Conservation (phyloP, 2,888 invertebrate genomes). For the Melikaiella ostensackeni region DNA sequence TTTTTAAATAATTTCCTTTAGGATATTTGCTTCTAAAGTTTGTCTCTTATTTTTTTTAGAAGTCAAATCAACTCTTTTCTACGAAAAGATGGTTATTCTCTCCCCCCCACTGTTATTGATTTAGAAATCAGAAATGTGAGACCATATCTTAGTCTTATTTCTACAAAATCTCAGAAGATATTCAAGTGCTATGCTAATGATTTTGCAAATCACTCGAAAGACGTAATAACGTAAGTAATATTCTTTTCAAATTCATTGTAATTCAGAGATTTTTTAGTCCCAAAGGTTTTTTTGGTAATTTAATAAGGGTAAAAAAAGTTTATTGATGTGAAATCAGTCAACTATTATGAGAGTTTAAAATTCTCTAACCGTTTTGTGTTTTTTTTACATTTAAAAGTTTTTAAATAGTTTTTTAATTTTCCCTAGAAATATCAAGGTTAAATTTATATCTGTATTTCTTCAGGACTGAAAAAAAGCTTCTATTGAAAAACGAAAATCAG, state of each 20-base stretch:
- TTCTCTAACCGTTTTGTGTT: too few relatives aligned
- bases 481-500: conserved; percentile 18
- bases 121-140: conserved; percentile 10
- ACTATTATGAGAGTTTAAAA: too few relatives aligned
- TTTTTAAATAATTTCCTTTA: background rate
- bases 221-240: background rate
- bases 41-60: background rate
- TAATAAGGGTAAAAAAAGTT: background rate
- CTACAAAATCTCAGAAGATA: conserved; percentile 3
- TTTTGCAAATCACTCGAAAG: background rate
- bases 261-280: too few relatives aligned
- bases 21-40: background rate
- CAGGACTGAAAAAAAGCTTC: background rate
- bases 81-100: conserved; percentile 5
- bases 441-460: background rate
- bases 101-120: conserved; percentile 4
- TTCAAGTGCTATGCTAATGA: conserved; percentile 16
- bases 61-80: background rate
- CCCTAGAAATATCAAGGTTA: background rate
- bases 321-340: too few relatives aligned
- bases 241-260: too few relatives aligned
- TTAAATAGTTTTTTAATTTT: background rate
- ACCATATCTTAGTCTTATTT: conserved; percentile 3
- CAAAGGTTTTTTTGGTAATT: background rate
- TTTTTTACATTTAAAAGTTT: background rate